Evolutionary conservation across 2,113 vertebrate genomes (phyloP), one percentile per base, ranked within the genome.

Genomic region (Chitala chitala): DNA sequence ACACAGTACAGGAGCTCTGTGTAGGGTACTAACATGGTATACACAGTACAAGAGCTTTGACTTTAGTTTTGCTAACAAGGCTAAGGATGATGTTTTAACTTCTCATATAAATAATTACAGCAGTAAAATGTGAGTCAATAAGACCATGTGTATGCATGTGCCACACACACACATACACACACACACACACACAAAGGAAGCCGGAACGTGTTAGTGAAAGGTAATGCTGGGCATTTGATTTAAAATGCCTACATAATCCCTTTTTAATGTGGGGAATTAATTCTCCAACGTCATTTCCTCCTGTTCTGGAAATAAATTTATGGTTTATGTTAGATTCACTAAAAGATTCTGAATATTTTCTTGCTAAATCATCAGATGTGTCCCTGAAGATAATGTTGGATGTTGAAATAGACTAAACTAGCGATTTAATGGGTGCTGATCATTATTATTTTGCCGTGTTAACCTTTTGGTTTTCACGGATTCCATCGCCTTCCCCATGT

Each of bases 301-400:
- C 64, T 15, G 42, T 46, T 68, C 64, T 68, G 64, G n/a, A 68
- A 68, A 68, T 42, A 36, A 20, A 68, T 68, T 68, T 68, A 68
- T 48, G 10, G 29, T 10, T 12, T 42, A 44, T n/a, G 64, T 10
- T 26, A 46, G 42, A 17, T 20, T 68, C 64, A 68, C 20, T 1
- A 2, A 15, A 22, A 13, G 42, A 42, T 13, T 10, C 33, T 24
- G 40, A 15, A 68, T 17, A 68, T 42, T 38, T 26, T 44, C 38
- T 13, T 29, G 64, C 9, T 68, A 48, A 68, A 46, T 68, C 38
- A 46, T 48, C 42, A 10, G 46, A 48, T 20, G 4, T 29, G 26
- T 26, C 64, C 42, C 40, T 5, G 10, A 12, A 46, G 64, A 46
- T 26, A 26, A 15, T 24, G 12, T 42, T 42, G 40, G 40, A 22